Percentiles rank a stretch among this genome's conserved stretches.
phyloP scores from a whole-genome alignment of 2,888 invertebrate species.

The Papilio elwesi region DNA sequence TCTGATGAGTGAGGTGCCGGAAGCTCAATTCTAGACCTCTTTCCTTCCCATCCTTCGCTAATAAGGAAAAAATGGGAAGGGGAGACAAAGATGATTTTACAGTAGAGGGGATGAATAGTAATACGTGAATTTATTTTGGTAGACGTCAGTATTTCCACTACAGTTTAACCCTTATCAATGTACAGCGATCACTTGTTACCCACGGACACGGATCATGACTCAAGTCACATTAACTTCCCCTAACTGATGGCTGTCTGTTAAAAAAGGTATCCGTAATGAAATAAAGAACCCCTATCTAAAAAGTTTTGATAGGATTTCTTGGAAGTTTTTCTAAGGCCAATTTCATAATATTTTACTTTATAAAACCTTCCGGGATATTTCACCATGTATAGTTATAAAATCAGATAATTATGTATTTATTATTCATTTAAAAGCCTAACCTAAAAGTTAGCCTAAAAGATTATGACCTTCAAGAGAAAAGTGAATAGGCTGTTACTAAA shows the following conservation, averaged over 20 bases:
- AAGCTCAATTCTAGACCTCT: too few relatives aligned
- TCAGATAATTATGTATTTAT: not conserved
- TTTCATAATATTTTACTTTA: not conserved
- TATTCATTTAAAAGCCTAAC: too few relatives aligned
- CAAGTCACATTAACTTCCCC: constrained; percentile 11
- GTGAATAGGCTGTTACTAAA: too few relatives aligned
- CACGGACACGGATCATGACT: not conserved
- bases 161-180: constrained; percentile 3
- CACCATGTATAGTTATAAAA: not conserved
- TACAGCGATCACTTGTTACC: not conserved
- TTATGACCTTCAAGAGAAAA: too few relatives aligned
- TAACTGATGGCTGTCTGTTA: constrained; percentile 11
- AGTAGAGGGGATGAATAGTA: not conserved
- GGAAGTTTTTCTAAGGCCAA: constrained; percentile 2
- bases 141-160: not conserved
- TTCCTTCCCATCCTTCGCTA: too few relatives aligned
- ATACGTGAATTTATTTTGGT: not conserved
- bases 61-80: too few relatives aligned
- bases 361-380: constrained; percentile 4
- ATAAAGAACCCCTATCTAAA: constrained; percentile 15
- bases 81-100: too few relatives aligned
- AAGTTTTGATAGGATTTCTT: constrained; percentile 19
- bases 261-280: constrained; percentile 1
- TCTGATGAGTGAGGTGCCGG: too few relatives aligned
- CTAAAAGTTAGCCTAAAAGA: too few relatives aligned